These are phyloP conservation scores for Eupsittula cactorum DNA, from an alignment of 2,113 vertebrate genomes.

Conservation along the genomic window DNA sequence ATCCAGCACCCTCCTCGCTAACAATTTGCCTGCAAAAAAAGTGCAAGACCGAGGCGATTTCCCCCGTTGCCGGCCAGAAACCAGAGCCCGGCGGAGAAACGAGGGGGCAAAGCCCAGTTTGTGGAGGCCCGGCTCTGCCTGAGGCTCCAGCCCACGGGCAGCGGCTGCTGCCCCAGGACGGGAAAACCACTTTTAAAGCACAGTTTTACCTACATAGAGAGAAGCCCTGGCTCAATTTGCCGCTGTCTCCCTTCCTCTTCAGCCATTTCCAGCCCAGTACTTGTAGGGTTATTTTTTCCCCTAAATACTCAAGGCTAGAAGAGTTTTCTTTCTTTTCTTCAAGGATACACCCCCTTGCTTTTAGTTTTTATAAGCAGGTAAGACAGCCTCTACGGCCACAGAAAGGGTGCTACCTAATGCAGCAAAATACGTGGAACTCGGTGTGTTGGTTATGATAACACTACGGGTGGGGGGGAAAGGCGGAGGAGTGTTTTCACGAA, in stretches of 20 bases:
- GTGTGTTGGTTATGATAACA: fast-evolving
- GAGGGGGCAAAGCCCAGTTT: neutral
- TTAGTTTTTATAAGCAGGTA: neutral
- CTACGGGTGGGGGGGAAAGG: fast-evolving
- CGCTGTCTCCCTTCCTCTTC: too few relatives aligned
- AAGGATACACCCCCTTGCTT: neutral
- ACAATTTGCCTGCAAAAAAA: neutral
- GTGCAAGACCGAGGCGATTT: neutral
- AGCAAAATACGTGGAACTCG: neutral
- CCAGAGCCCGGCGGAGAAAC: neutral
- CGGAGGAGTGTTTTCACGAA: neutral
- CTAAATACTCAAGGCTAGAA: neutral
- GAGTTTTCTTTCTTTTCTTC: neutral
- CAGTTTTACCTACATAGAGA: neutral
- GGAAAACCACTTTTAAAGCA: neutral
- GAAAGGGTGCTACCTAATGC: neutral
- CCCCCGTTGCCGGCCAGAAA: neutral
- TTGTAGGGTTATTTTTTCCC: too few relatives aligned
- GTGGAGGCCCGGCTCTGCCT: fast-evolving
- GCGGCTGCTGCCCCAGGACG: neutral
- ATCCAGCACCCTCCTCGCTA: neutral
- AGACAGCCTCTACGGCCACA: neutral
- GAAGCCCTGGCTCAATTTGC: neutral
- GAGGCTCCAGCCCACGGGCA: neutral
- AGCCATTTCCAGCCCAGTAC: neutral